These are phyloP conservation scores for Monarcha castaneiventris DNA, from an alignment of 2,113 vertebrate genomes.

Conservation along the genomic window DNA sequence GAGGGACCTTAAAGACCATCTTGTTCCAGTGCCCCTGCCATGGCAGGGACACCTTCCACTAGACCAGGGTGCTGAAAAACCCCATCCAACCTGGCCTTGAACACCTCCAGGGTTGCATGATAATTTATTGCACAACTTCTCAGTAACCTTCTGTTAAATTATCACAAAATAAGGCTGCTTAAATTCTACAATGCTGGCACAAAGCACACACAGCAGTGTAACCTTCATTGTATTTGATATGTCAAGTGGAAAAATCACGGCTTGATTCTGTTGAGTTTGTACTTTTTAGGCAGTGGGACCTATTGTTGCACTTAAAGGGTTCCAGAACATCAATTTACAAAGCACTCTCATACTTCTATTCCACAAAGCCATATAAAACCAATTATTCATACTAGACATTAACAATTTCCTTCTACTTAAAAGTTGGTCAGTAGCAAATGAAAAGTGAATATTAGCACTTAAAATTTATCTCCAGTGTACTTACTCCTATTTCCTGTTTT, in stretches of 20 bases:
- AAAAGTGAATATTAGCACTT: background rate
- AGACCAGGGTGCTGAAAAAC: background rate
- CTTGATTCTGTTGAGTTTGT: background rate
- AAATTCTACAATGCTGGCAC: background rate
- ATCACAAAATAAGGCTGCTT: background rate
- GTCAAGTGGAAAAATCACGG: slow-evolving; percentile 15
- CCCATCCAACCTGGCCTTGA: background rate
- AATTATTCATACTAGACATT: background rate
- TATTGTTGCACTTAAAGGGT: background rate
- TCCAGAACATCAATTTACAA: background rate
- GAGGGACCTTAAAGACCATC: background rate
- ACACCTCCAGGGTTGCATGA: background rate
- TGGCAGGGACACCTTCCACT: background rate
- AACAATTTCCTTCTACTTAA: background rate
- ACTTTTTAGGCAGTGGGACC: background rate
- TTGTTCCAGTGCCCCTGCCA: background rate
- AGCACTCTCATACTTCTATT: background rate
- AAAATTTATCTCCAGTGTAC: background rate
- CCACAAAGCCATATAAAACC: background rate
- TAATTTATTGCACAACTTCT: background rate
- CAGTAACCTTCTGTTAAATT: background rate
- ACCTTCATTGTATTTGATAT: background rate
- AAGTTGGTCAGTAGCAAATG: background rate
- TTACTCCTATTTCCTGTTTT: background rate
- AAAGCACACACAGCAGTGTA: background rate